Evolutionary conservation across 2,797 vertebrate genomes (phyloP).

Genomic region (Phrynocephalus guinanensis): DNA sequence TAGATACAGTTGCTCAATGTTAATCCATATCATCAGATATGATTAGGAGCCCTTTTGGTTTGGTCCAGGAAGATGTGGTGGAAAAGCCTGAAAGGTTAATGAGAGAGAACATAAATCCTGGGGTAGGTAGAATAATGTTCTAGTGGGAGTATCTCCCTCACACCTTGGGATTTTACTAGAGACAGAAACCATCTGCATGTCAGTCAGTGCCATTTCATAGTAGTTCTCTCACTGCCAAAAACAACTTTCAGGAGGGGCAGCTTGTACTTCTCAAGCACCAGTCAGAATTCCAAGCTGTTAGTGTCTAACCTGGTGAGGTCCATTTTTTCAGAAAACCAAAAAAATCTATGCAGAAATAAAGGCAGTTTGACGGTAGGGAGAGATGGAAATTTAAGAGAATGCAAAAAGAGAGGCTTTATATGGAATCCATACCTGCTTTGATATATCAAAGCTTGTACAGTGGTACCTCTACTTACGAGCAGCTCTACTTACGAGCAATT

Average conservation of each 20-base stretch:
- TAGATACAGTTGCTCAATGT: background rate
- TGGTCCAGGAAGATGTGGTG: background rate
- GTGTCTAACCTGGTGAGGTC: background rate
- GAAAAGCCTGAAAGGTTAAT: slow-evolving; percentile 46
- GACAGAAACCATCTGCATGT: slow-evolving; percentile 66
- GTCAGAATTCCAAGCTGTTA: slow-evolving; percentile 6
- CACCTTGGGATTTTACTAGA: slow-evolving; percentile 58
- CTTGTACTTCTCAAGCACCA: accelerated
- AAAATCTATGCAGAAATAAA: slow-evolving; percentile 2
- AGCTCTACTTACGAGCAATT: too few relatives aligned
- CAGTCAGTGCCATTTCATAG: slow-evolving; percentile 45
- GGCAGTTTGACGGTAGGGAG: background rate
- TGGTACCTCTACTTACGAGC: too few relatives aligned
- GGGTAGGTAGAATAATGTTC: slow-evolving; percentile 15
- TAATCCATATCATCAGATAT: background rate
- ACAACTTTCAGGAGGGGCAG: slow-evolving; percentile 23
- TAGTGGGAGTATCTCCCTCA: slow-evolving; percentile 59
- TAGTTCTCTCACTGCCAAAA: slow-evolving; percentile 45
- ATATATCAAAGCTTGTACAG: background rate
- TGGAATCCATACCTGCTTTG: background rate
- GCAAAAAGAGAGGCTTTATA: background rate
- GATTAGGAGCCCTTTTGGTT: accelerated
- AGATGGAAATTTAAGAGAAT: background rate
- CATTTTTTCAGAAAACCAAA: background rate
- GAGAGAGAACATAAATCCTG: slow-evolving; percentile 46